Percentiles rank a stretch among this genome's conserved stretches.
These are phyloP conservation scores for Saccopteryx bilineata DNA, from an alignment of 2,113 vertebrate species.

Conservation along the genomic window DNA sequence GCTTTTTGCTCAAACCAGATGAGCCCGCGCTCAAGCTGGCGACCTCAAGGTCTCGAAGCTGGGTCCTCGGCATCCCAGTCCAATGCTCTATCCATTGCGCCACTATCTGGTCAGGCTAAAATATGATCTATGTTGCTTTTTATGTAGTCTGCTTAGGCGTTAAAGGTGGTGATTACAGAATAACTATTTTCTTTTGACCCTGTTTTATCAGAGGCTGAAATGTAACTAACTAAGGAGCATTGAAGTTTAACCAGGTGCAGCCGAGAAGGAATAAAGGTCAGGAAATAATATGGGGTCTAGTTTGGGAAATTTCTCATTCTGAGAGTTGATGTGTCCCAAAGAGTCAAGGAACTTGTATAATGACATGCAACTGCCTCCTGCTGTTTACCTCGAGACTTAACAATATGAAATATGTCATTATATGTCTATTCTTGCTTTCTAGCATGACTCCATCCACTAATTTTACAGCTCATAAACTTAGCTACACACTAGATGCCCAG, in stretches of 20 bases:
- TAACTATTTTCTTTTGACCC: background rate
- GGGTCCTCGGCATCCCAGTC: too few species aligned
- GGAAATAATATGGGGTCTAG: background rate
- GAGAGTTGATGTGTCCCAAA: background rate
- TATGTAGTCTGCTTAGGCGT: background rate
- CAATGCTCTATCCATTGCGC: too few species aligned
- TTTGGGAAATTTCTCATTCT: constrained; percentile 36
- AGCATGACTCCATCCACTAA: background rate
- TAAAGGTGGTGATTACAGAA: constrained; percentile 17
- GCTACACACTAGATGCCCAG: too few species aligned
- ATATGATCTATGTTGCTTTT: background rate
- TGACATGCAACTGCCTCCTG: background rate
- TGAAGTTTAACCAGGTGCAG: background rate
- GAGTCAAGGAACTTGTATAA: background rate
- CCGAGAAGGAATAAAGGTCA: background rate
- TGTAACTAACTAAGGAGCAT: background rate
- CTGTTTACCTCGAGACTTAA: background rate
- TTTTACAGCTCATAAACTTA: background rate
- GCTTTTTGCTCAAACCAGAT: too few species aligned
- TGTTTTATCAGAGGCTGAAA: background rate
- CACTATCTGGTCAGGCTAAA: background rate
- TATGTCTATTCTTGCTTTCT: too few species aligned
- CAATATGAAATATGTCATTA: background rate
- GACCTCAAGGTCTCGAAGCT: too few species aligned
- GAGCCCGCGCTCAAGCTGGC: too few species aligned